A percentile compares a stretch with the other conserved stretches of the same genome.
These are phyloP conservation scores for Cephalopterus ornatus DNA, from an alignment of 2,113 vertebrate species.

Conservation along the genomic window DNA sequence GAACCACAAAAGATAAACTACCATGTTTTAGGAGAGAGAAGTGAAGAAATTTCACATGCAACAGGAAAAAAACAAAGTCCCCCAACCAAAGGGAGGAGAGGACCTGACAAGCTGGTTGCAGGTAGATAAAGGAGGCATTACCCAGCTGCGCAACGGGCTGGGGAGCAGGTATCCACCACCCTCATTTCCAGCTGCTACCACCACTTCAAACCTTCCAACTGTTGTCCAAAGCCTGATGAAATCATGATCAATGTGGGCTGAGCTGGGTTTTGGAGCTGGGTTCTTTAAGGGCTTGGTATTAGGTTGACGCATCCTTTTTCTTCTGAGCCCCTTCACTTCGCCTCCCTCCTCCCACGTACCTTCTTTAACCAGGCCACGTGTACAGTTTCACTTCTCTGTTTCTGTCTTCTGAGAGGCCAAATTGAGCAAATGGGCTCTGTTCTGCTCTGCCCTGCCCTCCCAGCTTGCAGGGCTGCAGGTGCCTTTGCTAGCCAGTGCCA, in stretches of 20 bases:
- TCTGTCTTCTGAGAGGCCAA: neutral
- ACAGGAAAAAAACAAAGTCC: constrained; percentile 9
- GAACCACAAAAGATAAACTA: neutral
- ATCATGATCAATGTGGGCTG: neutral
- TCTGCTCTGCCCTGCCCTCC: neutral
- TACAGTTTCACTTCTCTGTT: neutral
- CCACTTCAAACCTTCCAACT: neutral
- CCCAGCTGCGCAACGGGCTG: neutral
- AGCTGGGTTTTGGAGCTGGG: neutral
- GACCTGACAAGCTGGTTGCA: neutral
- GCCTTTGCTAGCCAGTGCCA: neutral
- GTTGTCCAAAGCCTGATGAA: neutral
- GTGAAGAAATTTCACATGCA: constrained; percentile 22
- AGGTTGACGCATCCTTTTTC: rapidly evolving
- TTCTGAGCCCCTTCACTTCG: neutral
- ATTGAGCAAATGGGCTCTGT: neutral
- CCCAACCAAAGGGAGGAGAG: neutral
- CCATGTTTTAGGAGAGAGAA: neutral
- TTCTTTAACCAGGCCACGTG: neutral
- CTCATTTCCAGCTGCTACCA: neutral
- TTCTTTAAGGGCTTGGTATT: neutral
- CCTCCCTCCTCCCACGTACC: neutral
- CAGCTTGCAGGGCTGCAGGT: neutral
- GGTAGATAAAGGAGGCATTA: neutral
- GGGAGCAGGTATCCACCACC: neutral